These are phyloP conservation scores for Poecile atricapillus DNA, from an alignment of 2,113 vertebrate genomes.

Conservation along the genomic window DNA sequence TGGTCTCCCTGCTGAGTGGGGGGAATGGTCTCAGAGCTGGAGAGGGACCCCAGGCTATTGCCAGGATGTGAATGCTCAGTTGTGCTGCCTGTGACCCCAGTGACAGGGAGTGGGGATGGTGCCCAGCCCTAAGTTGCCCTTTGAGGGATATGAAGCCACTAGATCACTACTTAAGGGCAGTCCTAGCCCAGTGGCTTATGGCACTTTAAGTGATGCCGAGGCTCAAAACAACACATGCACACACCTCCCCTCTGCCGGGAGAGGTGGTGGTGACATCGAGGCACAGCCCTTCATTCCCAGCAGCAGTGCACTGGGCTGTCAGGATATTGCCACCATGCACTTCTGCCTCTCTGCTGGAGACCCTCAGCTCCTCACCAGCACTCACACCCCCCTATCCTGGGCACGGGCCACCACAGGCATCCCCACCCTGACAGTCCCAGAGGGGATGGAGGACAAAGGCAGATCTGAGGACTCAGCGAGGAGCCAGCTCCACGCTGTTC, in stretches of 20 bases:
- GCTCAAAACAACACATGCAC: not conserved
- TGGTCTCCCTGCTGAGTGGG: not conserved
- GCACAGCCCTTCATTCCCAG: not conserved
- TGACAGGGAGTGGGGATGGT: not conserved
- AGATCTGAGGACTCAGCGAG: not conserved
- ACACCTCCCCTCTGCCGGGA: fast-evolving
- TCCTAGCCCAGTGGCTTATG: not conserved
- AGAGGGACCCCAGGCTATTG: not conserved
- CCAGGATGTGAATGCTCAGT: too few species aligned
- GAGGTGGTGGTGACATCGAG: not conserved
- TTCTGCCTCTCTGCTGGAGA: not conserved
- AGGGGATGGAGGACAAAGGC: not conserved
- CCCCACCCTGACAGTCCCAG: not conserved
- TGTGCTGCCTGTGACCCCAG: not conserved
- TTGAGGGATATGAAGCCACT: not conserved
- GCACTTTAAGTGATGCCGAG: not conserved
- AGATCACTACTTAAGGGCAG: not conserved
- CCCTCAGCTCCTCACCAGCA: not conserved
- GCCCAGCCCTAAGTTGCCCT: not conserved
- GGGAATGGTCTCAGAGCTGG: not conserved
- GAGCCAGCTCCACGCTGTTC: fast-evolving
- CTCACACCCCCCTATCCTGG: not conserved
- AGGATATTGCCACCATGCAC: fast-evolving
- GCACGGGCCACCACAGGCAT: not conserved
- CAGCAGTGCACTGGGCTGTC: fast-evolving